Evolutionary conservation across 1,140 invertebrate species (phyloP).

Genomic region (Leptopilina clavipes): DNA sequence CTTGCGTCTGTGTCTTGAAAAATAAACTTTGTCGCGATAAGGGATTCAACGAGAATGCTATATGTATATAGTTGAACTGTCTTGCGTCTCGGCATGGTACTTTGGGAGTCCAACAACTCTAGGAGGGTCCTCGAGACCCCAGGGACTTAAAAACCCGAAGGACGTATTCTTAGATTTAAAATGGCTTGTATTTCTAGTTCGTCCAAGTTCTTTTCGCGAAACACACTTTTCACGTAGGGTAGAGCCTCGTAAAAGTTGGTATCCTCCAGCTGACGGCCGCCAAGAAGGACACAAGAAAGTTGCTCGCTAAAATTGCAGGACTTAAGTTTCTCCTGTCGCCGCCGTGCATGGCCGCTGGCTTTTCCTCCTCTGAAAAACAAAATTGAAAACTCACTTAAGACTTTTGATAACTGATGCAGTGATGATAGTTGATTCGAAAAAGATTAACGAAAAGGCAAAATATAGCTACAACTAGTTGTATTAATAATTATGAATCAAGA

Average conservation of each 20-base stretch:
- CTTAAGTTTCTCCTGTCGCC: constrained; percentile 72
- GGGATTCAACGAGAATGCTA: not conserved
- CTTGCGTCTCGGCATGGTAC: not conserved
- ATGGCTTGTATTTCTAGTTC: constrained; percentile 49
- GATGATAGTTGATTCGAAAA: too few relatives aligned
- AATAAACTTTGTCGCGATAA: constrained; percentile 30
- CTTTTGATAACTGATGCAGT: not conserved
- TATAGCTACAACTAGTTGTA: too few relatives aligned
- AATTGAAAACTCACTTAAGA: constrained; percentile 55
- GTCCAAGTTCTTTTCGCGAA: constrained; percentile 50
- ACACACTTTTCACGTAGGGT: constrained; percentile 69
- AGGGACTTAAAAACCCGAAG: not conserved
- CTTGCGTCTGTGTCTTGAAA: not conserved
- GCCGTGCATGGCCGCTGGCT: constrained; percentile 76
- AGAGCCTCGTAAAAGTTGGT: constrained; percentile 71
- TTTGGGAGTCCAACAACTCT: constrained; percentile 1
- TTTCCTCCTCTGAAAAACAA: constrained; percentile 70
- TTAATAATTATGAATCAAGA: too few relatives aligned
- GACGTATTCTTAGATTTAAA: constrained; percentile 48
- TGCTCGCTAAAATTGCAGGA: constrained; percentile 70
- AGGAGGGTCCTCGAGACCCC: not conserved
- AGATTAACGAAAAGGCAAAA: too few relatives aligned
- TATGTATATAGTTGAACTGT: constrained; percentile 12
- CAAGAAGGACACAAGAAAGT: constrained; percentile 70
- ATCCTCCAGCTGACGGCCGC: constrained; percentile 73